Evolutionary conservation across 2,113 vertebrate species (phyloP).

Genomic region (Excalfactoria chinensis): DNA sequence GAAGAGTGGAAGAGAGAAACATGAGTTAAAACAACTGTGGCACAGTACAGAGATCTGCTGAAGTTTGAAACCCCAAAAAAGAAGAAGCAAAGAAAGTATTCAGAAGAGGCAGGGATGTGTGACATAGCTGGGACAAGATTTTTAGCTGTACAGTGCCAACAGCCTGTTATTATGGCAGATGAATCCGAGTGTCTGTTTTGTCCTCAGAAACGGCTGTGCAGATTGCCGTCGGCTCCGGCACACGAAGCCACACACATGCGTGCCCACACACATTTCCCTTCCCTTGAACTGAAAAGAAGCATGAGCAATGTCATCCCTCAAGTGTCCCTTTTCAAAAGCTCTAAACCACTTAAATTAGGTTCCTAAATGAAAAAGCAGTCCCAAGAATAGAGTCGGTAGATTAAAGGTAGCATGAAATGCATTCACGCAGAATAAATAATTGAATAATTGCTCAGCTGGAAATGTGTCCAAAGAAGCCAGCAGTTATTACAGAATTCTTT

Average conservation of each 20-base stretch:
- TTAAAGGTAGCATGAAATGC: background rate
- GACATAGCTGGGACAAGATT: background rate
- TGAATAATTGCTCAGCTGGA: slow-evolving; percentile 40
- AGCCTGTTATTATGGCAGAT: background rate
- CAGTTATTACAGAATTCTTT: slow-evolving; percentile 40
- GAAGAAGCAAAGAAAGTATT: background rate
- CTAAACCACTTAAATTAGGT: background rate
- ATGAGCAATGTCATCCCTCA: background rate
- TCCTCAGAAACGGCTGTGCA: background rate
- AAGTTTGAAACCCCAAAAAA: background rate
- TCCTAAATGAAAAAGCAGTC: slow-evolving; percentile 6
- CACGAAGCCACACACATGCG: background rate
- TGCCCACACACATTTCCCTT: background rate
- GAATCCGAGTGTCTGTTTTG: background rate
- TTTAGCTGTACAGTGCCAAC: background rate
- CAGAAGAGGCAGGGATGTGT: background rate
- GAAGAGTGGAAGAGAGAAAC: background rate
- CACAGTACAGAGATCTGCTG: background rate
- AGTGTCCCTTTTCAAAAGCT: background rate
- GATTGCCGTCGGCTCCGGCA: slow-evolving; percentile 14
- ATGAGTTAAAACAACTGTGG: background rate
- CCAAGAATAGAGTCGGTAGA: background rate
- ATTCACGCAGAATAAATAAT: background rate
- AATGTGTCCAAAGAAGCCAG: slow-evolving; percentile 2
- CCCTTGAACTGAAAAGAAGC: background rate